These are phyloP conservation scores for Heterohyrax brucei DNA, from an alignment of 2,797 vertebrate species.

Conservation along the genomic window DNA sequence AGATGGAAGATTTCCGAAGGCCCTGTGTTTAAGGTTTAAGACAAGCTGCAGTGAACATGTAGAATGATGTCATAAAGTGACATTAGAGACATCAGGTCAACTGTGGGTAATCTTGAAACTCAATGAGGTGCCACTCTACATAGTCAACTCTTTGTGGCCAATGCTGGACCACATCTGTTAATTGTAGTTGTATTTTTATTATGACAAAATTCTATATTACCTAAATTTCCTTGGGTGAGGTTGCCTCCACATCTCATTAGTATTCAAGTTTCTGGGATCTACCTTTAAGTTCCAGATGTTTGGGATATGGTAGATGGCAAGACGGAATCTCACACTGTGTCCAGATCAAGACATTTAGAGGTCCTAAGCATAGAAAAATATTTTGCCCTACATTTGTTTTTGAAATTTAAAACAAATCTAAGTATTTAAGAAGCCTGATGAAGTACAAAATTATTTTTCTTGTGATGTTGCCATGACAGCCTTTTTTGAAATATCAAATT, in stretches of 20 bases:
- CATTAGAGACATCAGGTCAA: background rate
- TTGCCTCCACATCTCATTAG: background rate
- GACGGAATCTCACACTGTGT: background rate
- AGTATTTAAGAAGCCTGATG: background rate
- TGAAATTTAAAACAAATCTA: slow-evolving; percentile 29
- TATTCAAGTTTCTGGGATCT: background rate
- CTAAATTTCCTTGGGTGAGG: background rate
- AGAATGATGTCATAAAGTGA: background rate
- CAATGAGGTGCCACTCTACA: background rate
- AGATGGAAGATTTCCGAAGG: background rate
- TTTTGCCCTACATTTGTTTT: background rate
- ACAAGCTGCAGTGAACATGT: background rate
- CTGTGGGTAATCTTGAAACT: background rate
- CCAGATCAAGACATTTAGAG: background rate
- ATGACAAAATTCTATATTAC: background rate
- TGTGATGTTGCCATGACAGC: background rate
- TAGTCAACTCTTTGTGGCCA: background rate
- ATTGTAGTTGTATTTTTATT: background rate
- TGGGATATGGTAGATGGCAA: slow-evolving; percentile 6
- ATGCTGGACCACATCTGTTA: background rate
- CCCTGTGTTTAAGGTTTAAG: background rate
- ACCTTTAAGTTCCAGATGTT: background rate
- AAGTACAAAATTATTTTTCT: background rate
- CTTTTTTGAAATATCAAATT: background rate
- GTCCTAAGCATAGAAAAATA: background rate